These are phyloP conservation scores for Drosophila picticornis DNA, from an alignment of 2,888 invertebrate genomes.

Conservation along the genomic window DNA sequence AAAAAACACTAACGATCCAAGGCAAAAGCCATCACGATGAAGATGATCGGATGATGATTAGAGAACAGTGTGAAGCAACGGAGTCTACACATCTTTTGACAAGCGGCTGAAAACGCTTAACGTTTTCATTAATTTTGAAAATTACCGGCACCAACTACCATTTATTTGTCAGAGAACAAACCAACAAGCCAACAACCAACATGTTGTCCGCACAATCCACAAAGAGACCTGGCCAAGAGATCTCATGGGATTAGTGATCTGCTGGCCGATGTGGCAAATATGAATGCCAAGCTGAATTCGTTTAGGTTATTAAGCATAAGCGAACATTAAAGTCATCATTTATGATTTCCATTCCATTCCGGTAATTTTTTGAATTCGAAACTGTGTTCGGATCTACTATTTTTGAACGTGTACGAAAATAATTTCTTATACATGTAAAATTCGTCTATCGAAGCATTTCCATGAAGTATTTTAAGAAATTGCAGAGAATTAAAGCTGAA, in stretches of 20 bases:
- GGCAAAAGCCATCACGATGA: slow-evolving; percentile 46
- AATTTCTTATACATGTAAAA: not conserved
- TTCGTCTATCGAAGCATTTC: not conserved
- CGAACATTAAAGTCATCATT: slow-evolving; percentile 63
- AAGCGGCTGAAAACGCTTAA: slow-evolving; percentile 68
- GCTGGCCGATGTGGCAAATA: slow-evolving; percentile 30
- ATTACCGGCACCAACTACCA: slow-evolving; percentile 24
- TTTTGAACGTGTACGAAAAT: not conserved
- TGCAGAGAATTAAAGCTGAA: too few species aligned
- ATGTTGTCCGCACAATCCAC: not conserved
- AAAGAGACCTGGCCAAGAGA: slow-evolving; percentile 18
- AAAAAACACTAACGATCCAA: slow-evolving; percentile 22
- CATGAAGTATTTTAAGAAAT: not conserved
- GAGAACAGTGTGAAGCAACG: slow-evolving; percentile 7
- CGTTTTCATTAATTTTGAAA: slow-evolving; percentile 66
- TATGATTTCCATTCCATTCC: slow-evolving; percentile 45
- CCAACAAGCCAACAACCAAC: not conserved
- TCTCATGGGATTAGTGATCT: not conserved
- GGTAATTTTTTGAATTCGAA: not conserved
- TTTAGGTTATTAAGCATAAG: slow-evolving; percentile 71
- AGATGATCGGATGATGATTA: slow-evolving; percentile 13
- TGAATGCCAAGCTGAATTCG: slow-evolving; percentile 69
- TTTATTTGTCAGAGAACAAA: slow-evolving; percentile 30
- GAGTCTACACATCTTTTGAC: slow-evolving; percentile 22
- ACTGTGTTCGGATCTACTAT: not conserved